Base-by-base conservation (phyloP, 2,888 invertebrate genomes). In the Sminthurinus aureus region DNA sequence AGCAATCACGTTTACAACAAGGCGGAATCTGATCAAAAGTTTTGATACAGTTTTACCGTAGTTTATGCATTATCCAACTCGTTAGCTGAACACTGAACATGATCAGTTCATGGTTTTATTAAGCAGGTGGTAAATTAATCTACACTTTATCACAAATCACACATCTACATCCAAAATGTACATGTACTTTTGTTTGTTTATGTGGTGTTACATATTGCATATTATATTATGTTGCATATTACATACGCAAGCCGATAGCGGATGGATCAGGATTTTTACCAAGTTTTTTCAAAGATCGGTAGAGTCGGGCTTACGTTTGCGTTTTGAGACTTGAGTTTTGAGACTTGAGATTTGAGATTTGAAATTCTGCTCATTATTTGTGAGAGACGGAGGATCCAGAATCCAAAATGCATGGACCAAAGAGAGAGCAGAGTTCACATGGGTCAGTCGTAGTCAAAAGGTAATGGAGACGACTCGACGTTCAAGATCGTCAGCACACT, bases 311-410 rank as follows among this genome's bases (percentile, higher is more conserved):
- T n/a, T 22, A 11, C n/a, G n/a, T n/a, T n/a, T n/a, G n/a, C 3
- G 20, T 4, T 8, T 52, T 52, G 8, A 20, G 38, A 8, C 15
- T 80, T 71, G 22, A 24, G 20, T 4, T 8, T 52, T 52, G 8
- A 20, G 38, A 8, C 15, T 80, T 71, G 22, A 80, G 67, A 80
- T 8, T 52, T 52, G 8, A 20, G 38, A n/a, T 24, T 80, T 71
- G 22, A 80, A 50, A 80, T 81, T 73, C 80, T 81, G 52, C 80
- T 81, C 80, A 81, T 79, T 79, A 79, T 81, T 81, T 81, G 80
- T 81, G 64, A 71, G 64, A 71, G 79, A 58, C 58, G 52, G 64
- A 73, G 73, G 80, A 81, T 79, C 67, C 79, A 58, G 38, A 38
- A 38, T 38, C 6, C 38, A 38, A 38, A 38, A 38, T 38, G 38